phyloP scores from a whole-genome alignment of 1,140 invertebrate species.

The Zaprionus davidi region DNA sequence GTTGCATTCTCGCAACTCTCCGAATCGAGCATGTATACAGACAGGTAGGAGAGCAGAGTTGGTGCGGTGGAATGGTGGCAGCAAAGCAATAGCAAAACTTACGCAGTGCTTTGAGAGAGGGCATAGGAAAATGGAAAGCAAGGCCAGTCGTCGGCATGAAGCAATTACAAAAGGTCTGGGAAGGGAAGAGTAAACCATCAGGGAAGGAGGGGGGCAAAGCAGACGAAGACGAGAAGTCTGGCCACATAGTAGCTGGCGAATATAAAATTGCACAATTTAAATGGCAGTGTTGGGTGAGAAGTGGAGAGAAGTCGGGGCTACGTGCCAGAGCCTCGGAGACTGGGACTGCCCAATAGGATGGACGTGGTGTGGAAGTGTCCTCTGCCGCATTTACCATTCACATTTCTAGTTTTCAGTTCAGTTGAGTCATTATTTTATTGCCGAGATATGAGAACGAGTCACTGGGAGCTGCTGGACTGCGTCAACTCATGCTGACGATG shows the following conservation, averaged over 20 bases:
- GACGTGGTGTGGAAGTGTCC: constrained; percentile 49
- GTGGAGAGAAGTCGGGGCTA: constrained; percentile 36
- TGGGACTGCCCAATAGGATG: constrained; percentile 25
- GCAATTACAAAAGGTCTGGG: constrained; percentile 64
- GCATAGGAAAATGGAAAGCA: constrained; percentile 11
- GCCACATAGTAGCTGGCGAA: constrained; percentile 75
- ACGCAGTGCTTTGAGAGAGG: constrained; percentile 35
- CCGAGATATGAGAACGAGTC: constrained; percentile 67
- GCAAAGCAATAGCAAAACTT: constrained; percentile 47
- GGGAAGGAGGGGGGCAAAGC: neutral
- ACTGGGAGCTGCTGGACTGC: constrained; percentile 46
- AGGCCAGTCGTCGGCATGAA: constrained; percentile 60
- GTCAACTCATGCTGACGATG: constrained; percentile 59
- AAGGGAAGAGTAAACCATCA: neutral
- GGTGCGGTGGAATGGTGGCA: neutral
- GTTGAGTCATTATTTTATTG: constrained; percentile 83
- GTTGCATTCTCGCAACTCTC: neutral
- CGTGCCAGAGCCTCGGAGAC: constrained; percentile 54
- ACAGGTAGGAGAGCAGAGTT: neutral
- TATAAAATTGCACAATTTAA: constrained; percentile 83
- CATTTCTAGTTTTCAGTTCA: constrained; percentile 83
- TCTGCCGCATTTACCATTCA: constrained; percentile 80
- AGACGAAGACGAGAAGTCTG: constrained; percentile 29
- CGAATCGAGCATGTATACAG: neutral
- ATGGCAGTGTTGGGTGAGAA: constrained; percentile 53